phyloP scores from a whole-genome alignment of 2,113 vertebrate genomes.

The Myrmecophaga tridactyla region DNA sequence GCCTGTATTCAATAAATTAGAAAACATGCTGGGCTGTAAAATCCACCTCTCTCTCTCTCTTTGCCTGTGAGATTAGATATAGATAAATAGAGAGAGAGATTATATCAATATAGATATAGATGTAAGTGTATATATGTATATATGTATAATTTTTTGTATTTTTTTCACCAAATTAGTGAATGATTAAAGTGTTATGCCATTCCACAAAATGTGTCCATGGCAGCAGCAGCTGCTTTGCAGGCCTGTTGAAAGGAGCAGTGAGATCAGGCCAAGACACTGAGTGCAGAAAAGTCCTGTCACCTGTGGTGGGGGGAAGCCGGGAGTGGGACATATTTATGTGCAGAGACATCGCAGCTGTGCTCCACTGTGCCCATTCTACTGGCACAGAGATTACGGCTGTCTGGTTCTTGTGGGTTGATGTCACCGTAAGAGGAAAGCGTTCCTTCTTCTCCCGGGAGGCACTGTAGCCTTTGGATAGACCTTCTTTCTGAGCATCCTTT shows the following conservation, averaged over 20 bases:
- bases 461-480: background rate
- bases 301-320: background rate
- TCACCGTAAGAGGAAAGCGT: background rate
- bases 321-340: background rate
- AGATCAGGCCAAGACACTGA: background rate
- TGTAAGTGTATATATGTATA: background rate
- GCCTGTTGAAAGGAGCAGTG: background rate
- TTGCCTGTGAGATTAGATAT: no score
- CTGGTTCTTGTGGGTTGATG: background rate
- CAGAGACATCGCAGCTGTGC: background rate
- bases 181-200: accelerated
- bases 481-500: background rate
- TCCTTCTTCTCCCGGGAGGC: background rate
- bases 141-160: background rate
- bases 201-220: accelerated
- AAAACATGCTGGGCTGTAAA: background rate
- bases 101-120: background rate
- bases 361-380: background rate
- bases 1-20: background rate
- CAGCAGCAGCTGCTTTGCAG: background rate
- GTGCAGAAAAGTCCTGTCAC: background rate
- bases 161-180: background rate
- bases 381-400: conserved; percentile 7
- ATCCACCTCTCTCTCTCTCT: background rate
- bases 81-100: no score